Evolutionary conservation across 2,888 invertebrate genomes (phyloP).

Genomic region (Lagria hirta): DNA sequence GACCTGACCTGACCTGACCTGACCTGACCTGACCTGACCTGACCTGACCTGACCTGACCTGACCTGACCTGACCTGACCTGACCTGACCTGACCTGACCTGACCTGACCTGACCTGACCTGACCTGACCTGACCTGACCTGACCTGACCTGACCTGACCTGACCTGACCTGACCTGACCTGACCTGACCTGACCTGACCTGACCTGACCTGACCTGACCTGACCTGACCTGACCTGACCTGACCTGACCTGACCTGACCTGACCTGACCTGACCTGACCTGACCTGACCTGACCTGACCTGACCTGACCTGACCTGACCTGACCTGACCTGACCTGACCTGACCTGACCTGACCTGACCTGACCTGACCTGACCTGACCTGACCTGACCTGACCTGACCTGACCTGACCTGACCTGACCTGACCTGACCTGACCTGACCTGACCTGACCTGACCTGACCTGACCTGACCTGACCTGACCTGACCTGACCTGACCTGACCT

Average conservation of each 20-base stretch:
- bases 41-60: constrained; percentile 13
- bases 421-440: constrained; percentile 2
- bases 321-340: constrained; percentile 13
- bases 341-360: constrained; percentile 12
- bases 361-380: constrained; percentile 10
- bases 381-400: background rate
- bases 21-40: constrained; percentile 13
- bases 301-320: constrained; percentile 13
- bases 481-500: too few species aligned
- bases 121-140: constrained; percentile 13
- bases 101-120: background rate
- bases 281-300: constrained; percentile 12
- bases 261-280: constrained; percentile 13
- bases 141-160: constrained; percentile 13
- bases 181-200: constrained; percentile 13
- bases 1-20: constrained; percentile 13
- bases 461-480: too few species aligned
- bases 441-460: too few species aligned
- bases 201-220: constrained; percentile 13
- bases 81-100: background rate
- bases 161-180: constrained; percentile 13
- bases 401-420: constrained; percentile 6
- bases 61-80: constrained; percentile 6
- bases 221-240: constrained; percentile 13
- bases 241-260: constrained; percentile 13